Evolutionary conservation across 2,797 vertebrate species (phyloP).

Genomic region (Enteromius treurensis): DNA sequence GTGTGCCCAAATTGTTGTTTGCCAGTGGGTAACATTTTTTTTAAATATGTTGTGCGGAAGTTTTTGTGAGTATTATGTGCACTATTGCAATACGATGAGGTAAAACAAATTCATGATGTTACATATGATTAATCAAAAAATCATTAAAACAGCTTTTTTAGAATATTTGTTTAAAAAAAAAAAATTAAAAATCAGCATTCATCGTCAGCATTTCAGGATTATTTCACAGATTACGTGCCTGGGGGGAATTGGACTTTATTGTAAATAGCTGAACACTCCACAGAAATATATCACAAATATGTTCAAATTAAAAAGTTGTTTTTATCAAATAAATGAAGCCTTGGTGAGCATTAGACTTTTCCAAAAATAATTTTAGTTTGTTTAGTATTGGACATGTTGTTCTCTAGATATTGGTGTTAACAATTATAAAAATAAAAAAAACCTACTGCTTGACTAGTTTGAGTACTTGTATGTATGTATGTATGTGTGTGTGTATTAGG

Average conservation of each 20-base stretch:
- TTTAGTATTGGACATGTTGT: neutral
- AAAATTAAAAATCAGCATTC: too few species aligned
- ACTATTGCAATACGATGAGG: neutral
- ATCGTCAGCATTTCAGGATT: neutral
- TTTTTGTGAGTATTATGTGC: neutral
- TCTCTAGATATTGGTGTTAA: neutral
- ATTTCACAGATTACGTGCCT: neutral
- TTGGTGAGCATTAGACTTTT: neutral
- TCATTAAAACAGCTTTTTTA: neutral
- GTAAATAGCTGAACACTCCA: neutral
- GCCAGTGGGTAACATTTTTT: neutral
- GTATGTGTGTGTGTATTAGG: constrained; percentile 16
- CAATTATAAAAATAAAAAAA: neutral
- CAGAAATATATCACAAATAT: neutral
- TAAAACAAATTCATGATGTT: neutral
- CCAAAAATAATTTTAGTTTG: neutral
- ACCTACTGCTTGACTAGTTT: neutral
- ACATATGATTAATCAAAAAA: neutral
- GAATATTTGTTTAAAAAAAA: too few species aligned
- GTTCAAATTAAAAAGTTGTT: neutral
- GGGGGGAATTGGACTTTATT: neutral
- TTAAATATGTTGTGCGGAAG: neutral
- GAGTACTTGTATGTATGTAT: neutral
- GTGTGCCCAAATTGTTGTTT: neutral
- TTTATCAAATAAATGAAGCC: neutral